phyloP scores from a whole-genome alignment of 2,888 invertebrate genomes.

The Neoscelio sp. region DNA sequence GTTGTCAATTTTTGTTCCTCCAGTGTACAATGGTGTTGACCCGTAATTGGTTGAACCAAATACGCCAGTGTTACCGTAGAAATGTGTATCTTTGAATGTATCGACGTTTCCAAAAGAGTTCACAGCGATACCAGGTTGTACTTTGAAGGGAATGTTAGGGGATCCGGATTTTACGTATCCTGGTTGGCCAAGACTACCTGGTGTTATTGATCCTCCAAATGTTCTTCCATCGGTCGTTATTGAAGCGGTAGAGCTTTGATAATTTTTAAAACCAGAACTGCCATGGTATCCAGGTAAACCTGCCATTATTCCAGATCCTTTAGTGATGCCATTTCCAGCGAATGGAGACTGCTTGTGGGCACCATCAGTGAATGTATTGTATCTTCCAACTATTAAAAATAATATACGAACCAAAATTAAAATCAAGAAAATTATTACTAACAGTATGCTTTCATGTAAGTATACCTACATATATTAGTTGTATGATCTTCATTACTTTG shows the following conservation, averaged over 20 bases:
- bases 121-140: constrained; percentile 16
- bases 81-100: constrained; percentile 7
- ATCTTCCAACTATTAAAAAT: constrained; percentile 15
- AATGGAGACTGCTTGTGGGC: constrained; percentile 15
- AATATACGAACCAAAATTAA: no score
- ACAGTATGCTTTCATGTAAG: no score
- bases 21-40: constrained; percentile 40
- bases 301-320: constrained; percentile 6
- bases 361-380: constrained; percentile 4
- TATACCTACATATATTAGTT: constrained; percentile 33
- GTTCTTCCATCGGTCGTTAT: constrained; percentile 33
- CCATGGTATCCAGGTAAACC: constrained; percentile 2
- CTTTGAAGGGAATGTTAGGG: constrained; percentile 30
- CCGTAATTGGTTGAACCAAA: constrained; percentile 23
- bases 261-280: constrained; percentile 9
- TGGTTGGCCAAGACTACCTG: constrained; percentile 31
- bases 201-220: constrained; percentile 19
- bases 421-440: constrained; percentile 7
- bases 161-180: constrained; percentile 18
- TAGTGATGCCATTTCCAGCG: constrained; percentile 5
- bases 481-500: constrained; percentile 13
- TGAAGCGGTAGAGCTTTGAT: constrained; percentile 40
- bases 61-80: constrained; percentile 4
- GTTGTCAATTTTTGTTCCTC: constrained; percentile 12
- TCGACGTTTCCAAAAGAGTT: constrained; percentile 20